phyloP scores from a whole-genome alignment of 2,888 invertebrate species.

The Acleris sparsana region DNA sequence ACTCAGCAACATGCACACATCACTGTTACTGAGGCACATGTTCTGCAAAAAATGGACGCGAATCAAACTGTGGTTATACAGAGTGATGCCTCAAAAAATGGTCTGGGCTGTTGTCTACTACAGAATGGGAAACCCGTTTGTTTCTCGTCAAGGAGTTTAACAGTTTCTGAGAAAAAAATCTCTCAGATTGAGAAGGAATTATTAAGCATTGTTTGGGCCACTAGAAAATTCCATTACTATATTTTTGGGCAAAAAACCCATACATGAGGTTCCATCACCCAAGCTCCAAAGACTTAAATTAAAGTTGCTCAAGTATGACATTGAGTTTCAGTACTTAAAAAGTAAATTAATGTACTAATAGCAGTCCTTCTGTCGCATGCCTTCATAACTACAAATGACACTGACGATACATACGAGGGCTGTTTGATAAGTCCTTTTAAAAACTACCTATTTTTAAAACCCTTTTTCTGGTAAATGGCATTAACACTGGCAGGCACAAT shows the following conservation, averaged over 20 bases:
- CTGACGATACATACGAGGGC: no score
- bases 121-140: constrained; percentile 36
- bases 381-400: no score
- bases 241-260: constrained; percentile 42
- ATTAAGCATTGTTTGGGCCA: constrained; percentile 52
- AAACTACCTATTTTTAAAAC: no score
- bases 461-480: no score
- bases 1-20: no score
- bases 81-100: constrained; percentile 36
- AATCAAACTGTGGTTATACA: constrained; percentile 22
- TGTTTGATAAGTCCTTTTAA: no score
- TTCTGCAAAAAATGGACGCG: constrained; percentile 35
- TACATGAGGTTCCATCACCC: constrained; percentile 12
- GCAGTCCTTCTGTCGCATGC: constrained; percentile 46
- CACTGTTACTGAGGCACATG: constrained; percentile 15
- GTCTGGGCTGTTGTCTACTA: constrained; percentile 9
- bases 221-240: constrained; percentile 53
- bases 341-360: constrained; percentile 46
- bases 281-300: constrained; percentile 5
- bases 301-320: constrained; percentile 7
- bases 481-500: no score
- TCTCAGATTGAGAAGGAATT: constrained; percentile 62
- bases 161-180: constrained; percentile 21
- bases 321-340: constrained; percentile 41
- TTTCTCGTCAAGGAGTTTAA: constrained; percentile 38